These are phyloP conservation scores for Drosophila testacea DNA, from an alignment of 2,888 invertebrate species.

Conservation along the genomic window DNA sequence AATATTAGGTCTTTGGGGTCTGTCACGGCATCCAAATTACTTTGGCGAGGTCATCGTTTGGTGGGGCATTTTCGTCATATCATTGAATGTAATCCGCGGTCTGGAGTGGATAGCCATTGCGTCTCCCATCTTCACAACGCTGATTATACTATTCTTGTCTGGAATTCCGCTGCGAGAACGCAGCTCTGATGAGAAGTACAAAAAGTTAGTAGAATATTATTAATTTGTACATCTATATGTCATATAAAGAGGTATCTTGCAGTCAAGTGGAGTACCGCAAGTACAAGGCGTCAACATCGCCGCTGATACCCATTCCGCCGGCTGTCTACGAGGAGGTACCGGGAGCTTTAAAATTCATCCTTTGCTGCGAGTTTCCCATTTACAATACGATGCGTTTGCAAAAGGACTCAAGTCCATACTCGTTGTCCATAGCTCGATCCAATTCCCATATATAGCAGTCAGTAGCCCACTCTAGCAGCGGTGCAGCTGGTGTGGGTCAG, in stretches of 20 bases:
- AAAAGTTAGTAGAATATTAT: constrained; percentile 88
- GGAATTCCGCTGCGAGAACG: constrained; percentile 95
- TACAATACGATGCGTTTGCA: constrained; percentile 90
- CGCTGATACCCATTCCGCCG: constrained; percentile 94
- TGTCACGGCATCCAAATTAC: constrained; percentile 97
- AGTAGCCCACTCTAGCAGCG: constrained; percentile 83
- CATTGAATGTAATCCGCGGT: constrained; percentile 93
- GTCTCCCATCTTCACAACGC: constrained; percentile 94
- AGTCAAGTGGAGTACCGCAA: constrained; percentile 94
- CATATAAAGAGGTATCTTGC: constrained; percentile 24
- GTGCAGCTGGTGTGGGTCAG: constrained; percentile 75
- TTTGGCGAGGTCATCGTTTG: constrained; percentile 97
- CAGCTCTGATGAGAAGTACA: constrained; percentile 94
- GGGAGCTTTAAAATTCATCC: constrained; percentile 91
- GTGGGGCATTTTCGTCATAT: constrained; percentile 97
- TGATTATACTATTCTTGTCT: constrained; percentile 95
- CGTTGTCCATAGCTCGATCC: constrained; percentile 84
- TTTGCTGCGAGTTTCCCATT: constrained; percentile 95
- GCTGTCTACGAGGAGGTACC: constrained; percentile 95
- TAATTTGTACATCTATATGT: background rate
- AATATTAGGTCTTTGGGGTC: constrained; percentile 90
- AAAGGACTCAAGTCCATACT: constrained; percentile 84
- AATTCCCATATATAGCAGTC: constrained; percentile 86
- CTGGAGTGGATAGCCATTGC: constrained; percentile 93
- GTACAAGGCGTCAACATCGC: constrained; percentile 95